Evolutionary conservation across 2,113 vertebrate species (phyloP).

Genomic region (Panurus biarmicus): DNA sequence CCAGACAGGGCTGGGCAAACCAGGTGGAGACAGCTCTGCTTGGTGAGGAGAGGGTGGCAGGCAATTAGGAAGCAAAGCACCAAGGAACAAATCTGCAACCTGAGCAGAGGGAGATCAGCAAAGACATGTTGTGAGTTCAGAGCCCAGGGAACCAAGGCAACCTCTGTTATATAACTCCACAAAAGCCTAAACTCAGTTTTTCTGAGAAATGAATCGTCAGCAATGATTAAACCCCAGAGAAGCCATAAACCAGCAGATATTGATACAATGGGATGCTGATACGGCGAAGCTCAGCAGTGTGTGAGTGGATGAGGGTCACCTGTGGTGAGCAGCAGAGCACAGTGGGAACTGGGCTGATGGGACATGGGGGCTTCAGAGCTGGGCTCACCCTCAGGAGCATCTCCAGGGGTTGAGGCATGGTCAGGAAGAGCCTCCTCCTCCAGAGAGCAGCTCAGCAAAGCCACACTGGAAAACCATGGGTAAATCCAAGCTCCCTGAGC

Average conservation of each 20-base stretch:
- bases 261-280: not conserved
- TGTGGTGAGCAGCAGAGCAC: not conserved
- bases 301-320: rapidly evolving
- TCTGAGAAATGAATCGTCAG: not conserved
- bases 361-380: rapidly evolving
- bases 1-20: not conserved
- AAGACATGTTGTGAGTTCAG: not conserved
- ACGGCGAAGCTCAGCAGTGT: rapidly evolving
- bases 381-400: not conserved
- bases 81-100: not conserved
- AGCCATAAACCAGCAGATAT: constrained; percentile 11
- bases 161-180: not conserved
- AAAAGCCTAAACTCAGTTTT: constrained; percentile 51
- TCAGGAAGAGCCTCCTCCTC: not conserved
- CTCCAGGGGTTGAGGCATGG: rapidly evolving
- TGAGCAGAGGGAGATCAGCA: not conserved
- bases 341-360: not conserved
- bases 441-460: not conserved
- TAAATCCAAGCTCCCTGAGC: not conserved
- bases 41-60: not conserved
- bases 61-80: not conserved
- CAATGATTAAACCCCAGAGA: constrained; percentile 29
- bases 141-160: not conserved
- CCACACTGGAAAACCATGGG: rapidly evolving
- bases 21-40: not conserved